phyloP scores from a whole-genome alignment of 1,140 invertebrate genomes.

The Pseudoatta argentina region DNA sequence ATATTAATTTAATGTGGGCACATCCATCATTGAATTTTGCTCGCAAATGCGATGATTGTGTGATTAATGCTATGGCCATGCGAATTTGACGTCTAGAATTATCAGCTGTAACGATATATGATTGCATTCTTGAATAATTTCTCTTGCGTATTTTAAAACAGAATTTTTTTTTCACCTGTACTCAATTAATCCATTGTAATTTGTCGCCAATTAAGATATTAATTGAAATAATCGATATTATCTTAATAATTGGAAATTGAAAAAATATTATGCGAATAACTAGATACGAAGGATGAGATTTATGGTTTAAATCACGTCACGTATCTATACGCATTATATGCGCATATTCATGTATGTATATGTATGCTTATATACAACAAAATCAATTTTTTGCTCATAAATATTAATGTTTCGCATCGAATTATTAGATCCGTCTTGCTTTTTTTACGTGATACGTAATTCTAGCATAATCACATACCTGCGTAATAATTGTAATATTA shows the following conservation, averaged over 20 bases:
- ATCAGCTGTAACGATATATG: background rate
- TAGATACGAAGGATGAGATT: conserved; percentile 7
- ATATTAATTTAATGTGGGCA: conserved; percentile 47
- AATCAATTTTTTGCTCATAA: conserved; percentile 22
- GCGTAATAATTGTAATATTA: background rate
- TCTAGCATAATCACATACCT: background rate
- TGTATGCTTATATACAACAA: background rate
- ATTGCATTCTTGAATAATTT: background rate
- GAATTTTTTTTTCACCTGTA: background rate
- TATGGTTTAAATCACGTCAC: conserved; percentile 6
- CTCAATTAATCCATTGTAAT: background rate
- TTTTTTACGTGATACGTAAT: background rate
- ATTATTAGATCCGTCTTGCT: conserved; percentile 11
- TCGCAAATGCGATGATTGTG: conserved; percentile 25
- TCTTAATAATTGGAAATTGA: background rate
- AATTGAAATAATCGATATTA: conserved; percentile 10
- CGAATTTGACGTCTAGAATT: conserved; percentile 8
- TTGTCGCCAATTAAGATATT: background rate
- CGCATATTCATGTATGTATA: background rate
- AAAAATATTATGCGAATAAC: background rate
- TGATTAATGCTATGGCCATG: conserved; percentile 21
- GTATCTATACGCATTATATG: background rate
- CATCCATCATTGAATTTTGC: conserved; percentile 36
- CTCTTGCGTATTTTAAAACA: background rate
- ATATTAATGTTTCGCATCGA: background rate